Conservation (phyloP, 2,113 vertebrate species). For the Microtus richardsoni region DNA sequence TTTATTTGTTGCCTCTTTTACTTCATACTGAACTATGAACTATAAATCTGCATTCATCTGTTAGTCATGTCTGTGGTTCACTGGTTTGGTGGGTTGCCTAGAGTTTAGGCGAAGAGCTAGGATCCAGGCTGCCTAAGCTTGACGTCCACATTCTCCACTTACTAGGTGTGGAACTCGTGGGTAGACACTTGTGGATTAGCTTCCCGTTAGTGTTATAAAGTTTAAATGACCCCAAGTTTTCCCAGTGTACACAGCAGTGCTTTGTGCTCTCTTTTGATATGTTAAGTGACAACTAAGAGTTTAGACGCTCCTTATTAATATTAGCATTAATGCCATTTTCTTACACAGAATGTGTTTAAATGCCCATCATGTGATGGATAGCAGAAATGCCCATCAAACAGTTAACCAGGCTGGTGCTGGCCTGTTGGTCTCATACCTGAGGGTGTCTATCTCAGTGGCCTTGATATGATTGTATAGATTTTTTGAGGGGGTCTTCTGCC, state of each 20-base stretch:
- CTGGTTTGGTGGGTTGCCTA: neutral
- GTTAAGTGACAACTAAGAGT: constrained; percentile 4
- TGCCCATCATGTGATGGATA: neutral
- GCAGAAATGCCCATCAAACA: neutral
- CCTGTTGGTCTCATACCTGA: neutral
- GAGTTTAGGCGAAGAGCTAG: neutral
- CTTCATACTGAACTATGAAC: neutral
- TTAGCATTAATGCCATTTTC: neutral
- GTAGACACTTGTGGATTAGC: neutral
- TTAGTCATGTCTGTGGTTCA: neutral
- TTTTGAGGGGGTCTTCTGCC: neutral
- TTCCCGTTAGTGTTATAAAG: neutral
- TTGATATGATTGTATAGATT: neutral
- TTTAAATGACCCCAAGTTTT: constrained; percentile 5
- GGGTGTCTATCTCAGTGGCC: neutral
- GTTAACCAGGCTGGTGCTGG: neutral
- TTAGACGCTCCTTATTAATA: neutral
- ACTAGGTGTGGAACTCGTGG: neutral
- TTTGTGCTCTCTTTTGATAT: neutral
- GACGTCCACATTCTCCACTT: neutral
- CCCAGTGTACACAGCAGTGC: neutral
- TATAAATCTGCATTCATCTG: neutral
- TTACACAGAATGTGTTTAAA: neutral
- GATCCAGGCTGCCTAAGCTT: neutral
- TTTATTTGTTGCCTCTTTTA: neutral